phyloP scores from a whole-genome alignment of 2,888 invertebrate species.

The Leptopilina syphax region DNA sequence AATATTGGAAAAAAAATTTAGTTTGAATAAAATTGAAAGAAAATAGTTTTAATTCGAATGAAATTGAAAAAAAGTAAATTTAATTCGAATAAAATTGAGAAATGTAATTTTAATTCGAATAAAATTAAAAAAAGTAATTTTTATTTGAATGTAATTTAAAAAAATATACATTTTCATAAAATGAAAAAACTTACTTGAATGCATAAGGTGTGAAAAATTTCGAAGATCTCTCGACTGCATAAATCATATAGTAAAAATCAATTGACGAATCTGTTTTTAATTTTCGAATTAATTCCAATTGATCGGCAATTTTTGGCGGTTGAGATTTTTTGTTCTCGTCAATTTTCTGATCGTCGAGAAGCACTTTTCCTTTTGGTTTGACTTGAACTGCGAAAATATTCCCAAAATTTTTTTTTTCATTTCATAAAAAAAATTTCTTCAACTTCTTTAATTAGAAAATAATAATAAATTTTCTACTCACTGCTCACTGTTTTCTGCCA shows the following conservation, averaged over 20 bases:
- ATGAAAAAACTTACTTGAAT: slow-evolving; percentile 79
- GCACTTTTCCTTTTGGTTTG: slow-evolving; percentile 46
- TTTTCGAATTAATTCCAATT: slow-evolving; percentile 77
- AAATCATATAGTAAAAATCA: slow-evolving; percentile 87
- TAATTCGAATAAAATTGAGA: no score
- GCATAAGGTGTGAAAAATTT: slow-evolving; percentile 87
- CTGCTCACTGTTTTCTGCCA: slow-evolving; percentile 50
- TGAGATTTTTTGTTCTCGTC: neutral
- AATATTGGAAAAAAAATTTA: no score
- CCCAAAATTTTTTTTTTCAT: neutral
- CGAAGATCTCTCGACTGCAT: slow-evolving; percentile 85
- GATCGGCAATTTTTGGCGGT: slow-evolving; percentile 74
- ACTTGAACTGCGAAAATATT: slow-evolving; percentile 42
- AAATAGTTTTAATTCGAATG: no score
- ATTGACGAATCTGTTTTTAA: slow-evolving; percentile 80
- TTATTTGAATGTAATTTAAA: neutral
- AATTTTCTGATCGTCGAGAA: slow-evolving; percentile 40
- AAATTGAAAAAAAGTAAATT: no score
- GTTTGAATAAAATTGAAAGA: no score
- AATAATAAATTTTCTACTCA: slow-evolving; percentile 35
- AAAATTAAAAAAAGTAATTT: neutral
- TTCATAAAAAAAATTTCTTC: neutral
- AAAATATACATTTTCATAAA: neutral
- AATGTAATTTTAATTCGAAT: no score
- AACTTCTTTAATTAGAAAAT: no score